A percentile compares a stretch with the other conserved stretches of the same genome.
Evolutionary conservation across 2,113 vertebrate species (phyloP).

Genomic region (Dipodomys merriami): DNA sequence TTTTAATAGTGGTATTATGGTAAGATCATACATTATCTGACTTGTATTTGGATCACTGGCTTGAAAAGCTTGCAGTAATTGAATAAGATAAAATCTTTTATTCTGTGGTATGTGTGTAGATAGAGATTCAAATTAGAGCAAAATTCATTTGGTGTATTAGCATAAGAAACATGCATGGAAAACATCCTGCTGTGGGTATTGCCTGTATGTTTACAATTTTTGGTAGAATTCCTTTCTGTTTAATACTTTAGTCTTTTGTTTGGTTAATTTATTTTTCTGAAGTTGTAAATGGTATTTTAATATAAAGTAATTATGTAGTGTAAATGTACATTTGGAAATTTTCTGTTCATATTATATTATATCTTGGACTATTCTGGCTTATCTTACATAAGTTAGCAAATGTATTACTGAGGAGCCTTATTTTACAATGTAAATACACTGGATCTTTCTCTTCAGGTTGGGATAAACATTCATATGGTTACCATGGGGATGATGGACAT

Average conservation of each 20-base stretch:
- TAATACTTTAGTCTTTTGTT: slow-evolving; percentile 6
- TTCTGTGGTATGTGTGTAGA: neutral
- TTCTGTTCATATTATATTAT: neutral
- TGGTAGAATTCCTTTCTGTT: slow-evolving; percentile 4
- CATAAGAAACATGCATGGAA: slow-evolving; percentile 40
- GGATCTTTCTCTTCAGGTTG: slow-evolving; percentile 86
- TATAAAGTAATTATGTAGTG: neutral
- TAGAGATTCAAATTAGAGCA: slow-evolving; percentile 1
- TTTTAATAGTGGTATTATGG: neutral
- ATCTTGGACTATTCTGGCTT: slow-evolving; percentile 32
- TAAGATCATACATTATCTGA: neutral
- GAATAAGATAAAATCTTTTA: neutral
- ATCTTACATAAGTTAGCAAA: slow-evolving; percentile 28
- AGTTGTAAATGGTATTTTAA: slow-evolving; percentile 30
- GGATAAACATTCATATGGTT: slow-evolving; percentile 93
- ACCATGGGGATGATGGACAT: slow-evolving; percentile 92
- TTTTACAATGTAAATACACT: slow-evolving; percentile 69
- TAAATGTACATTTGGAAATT: slow-evolving; percentile 26
- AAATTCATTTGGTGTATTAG: slow-evolving; percentile 39
- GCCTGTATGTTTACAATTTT: slow-evolving; percentile 3
- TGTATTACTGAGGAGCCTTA: neutral
- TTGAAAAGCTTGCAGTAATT: neutral
- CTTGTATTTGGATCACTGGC: slow-evolving; percentile 13
- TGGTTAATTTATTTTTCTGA: slow-evolving; percentile 54
- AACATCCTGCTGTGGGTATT: neutral